A percentile compares a stretch with the other conserved stretches of the same genome.
These are phyloP conservation scores for Chanos chanos DNA, from an alignment of 2,797 vertebrate species.

Conservation along the genomic window DNA sequence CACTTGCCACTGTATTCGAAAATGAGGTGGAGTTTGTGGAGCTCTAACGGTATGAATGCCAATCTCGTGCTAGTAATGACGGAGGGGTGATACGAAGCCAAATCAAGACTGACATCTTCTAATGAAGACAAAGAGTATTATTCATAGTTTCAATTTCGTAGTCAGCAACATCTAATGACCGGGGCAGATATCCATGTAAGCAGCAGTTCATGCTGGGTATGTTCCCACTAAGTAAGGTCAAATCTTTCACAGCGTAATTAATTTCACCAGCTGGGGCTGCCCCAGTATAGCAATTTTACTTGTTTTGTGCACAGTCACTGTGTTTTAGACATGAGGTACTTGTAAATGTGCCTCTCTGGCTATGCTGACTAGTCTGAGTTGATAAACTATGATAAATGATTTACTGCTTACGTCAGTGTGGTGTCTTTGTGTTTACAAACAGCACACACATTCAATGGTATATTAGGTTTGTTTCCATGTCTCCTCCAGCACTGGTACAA, in stretches of 20 bases:
- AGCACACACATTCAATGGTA: too few species aligned
- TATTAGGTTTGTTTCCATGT: too few species aligned
- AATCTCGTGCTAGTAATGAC: conserved; percentile 1
- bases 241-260: conserved; percentile 36
- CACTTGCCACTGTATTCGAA: too few species aligned
- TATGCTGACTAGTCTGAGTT: too few species aligned
- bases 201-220: conserved; percentile 5
- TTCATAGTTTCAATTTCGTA: conserved; percentile 46
- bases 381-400: too few species aligned
- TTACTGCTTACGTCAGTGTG: too few species aligned
- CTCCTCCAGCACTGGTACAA: too few species aligned
- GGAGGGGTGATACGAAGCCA: conserved; percentile 14
- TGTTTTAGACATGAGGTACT: neutral
- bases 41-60: conserved; percentile 1
- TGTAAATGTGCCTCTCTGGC: neutral
- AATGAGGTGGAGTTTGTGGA: neutral
- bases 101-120: conserved; percentile 43
- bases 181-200: conserved; percentile 29
- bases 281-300: conserved; percentile 1
- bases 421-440: too few species aligned
- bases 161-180: conserved; percentile 36
- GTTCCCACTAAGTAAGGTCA: conserved; percentile 33
- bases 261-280: conserved; percentile 35
- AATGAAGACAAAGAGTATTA: conserved; percentile 47
- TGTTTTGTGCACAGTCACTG: conserved; percentile 4